These are phyloP conservation scores for Ceyx erithaca DNA, from an alignment of 2,797 vertebrate genomes.

Conservation along the genomic window DNA sequence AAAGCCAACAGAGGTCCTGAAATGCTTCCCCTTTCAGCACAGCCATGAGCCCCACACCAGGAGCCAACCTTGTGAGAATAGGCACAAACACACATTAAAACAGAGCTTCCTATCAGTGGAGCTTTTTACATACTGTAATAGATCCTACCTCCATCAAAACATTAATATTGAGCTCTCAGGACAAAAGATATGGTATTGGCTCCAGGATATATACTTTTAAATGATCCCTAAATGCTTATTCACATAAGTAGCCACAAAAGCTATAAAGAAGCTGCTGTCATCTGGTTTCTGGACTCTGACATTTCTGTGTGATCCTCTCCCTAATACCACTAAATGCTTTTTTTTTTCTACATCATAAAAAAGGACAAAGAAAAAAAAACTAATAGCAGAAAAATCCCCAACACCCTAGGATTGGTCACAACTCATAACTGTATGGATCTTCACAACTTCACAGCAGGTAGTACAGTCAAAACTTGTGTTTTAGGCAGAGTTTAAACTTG, in stretches of 20 bases:
- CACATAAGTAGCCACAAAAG: neutral
- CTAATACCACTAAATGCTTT: neutral
- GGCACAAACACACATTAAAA: neutral
- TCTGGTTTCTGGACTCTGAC: conserved; percentile 8
- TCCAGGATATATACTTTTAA: neutral
- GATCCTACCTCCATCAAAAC: conserved; percentile 4
- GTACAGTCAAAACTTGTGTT: neutral
- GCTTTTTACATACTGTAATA: conserved; percentile 5
- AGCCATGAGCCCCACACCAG: neutral
- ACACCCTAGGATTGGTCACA: neutral
- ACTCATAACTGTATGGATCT: neutral
- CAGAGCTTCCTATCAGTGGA: neutral
- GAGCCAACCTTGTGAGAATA: neutral
- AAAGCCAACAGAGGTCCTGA: neutral
- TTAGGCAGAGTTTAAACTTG: neutral
- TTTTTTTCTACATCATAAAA: conserved; percentile 20
- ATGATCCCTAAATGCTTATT: conserved; percentile 20
- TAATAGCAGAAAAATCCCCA: neutral
- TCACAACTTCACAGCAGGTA: neutral
- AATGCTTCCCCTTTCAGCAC: neutral
- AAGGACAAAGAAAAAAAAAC: neutral
- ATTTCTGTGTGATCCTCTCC: neutral
- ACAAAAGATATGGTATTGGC: neutral
- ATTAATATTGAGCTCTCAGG: conserved; percentile 15
- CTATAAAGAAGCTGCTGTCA: conserved; percentile 2